These are phyloP conservation scores for Malthinus flaveolus DNA, from an alignment of 2,888 invertebrate species.

Conservation along the genomic window DNA sequence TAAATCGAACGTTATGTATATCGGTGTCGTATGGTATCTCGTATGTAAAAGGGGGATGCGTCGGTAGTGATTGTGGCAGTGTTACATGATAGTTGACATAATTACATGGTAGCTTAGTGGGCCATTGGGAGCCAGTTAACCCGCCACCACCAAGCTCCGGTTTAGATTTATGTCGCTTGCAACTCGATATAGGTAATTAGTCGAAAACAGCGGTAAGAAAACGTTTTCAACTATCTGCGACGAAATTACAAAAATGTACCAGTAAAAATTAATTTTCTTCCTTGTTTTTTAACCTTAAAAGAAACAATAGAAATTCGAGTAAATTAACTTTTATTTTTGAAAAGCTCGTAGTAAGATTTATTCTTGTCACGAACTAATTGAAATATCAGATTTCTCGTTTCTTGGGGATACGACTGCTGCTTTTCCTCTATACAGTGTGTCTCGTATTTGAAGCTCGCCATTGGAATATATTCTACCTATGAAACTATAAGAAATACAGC, in stretches of 20 bases:
- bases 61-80: constrained; percentile 35
- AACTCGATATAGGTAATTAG: constrained; percentile 47
- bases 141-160: constrained; percentile 45
- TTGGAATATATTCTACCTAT: too few species aligned
- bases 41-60: constrained; percentile 10
- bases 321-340: constrained; percentile 10
- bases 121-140: constrained; percentile 56
- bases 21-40: constrained; percentile 1
- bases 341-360: constrained; percentile 33
- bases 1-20: background rate
- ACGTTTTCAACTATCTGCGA: constrained; percentile 11
- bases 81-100: constrained; percentile 55
- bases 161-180: constrained; percentile 52
- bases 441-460: too few species aligned
- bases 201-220: constrained; percentile 35
- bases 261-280: too few species aligned
- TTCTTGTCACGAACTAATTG: constrained; percentile 37
- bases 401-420: constrained; percentile 18
- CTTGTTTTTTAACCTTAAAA: too few species aligned
- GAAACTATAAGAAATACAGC: too few species aligned
- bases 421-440: background rate
- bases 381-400: constrained; percentile 41
- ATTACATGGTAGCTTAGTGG: constrained; percentile 51
- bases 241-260: background rate
- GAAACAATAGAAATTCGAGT: background rate